Evolutionary conservation across 2,888 invertebrate species (phyloP), one percentile per base, ranked within the genome.

Genomic region (Hecatera dysodea): DNA sequence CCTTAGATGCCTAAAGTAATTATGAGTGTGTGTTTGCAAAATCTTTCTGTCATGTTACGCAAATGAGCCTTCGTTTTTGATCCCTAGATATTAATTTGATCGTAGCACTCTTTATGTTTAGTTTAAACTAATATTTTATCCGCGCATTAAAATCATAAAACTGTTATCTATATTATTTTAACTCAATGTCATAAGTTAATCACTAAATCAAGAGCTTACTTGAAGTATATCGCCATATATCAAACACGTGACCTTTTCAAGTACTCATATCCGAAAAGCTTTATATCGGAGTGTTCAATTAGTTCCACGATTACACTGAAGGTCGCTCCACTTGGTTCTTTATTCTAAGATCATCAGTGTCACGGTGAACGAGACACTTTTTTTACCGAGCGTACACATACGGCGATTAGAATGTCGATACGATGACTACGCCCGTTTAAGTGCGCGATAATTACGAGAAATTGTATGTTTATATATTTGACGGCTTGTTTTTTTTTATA

Each of bases 331-430:
- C 88, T 90, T 87, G 87, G 82, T 88, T 90, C 89, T 91, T 91
- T 92, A 91, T 91, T 90, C 90, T 88, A 89, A 90, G 88, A 92
- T 88, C 93, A 95, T 93, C 93, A 94, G 94, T 95, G 95, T 95
- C 95, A 95, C 82, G 95, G 94, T 88, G 87, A 95, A 82, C 94
- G 89, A 92, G 92, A 91, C 91, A 90, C 88, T 90, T 90, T 91
- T 90, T 91, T 87, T 86, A 75, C 76, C 80, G 80, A 89, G 84
- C 44, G 64, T 53, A 75, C 80, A 78, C 48, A 82, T 77, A 82
- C 80, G 88, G 89, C 76, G 81, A 87, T 87, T 87, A 91, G 90
- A 90, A 91, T 90, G 91, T 87, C 81, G 86, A 80, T 82, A 66
- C 79, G 80, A 83, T 78, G 79, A 79, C 82, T 84, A 70, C 67